Conservation (phyloP, 2,113 vertebrate genomes). For the Varanus salvator region DNA sequence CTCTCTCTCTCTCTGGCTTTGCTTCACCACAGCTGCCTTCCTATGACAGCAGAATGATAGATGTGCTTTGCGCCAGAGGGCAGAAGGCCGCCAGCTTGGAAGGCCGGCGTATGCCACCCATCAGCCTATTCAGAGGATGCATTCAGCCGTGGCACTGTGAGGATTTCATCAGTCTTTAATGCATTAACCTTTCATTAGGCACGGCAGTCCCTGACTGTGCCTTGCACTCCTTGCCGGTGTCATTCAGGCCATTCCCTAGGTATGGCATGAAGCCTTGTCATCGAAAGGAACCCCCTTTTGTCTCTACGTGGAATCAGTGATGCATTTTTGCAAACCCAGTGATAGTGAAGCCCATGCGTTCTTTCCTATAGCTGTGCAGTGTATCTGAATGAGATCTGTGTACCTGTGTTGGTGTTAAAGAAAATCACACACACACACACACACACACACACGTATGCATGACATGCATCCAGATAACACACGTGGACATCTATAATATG, state of each 20-base stretch:
- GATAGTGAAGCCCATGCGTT: not conserved
- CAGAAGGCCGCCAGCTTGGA: not conserved
- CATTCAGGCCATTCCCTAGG: not conserved
- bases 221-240: not conserved
- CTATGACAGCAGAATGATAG: not conserved
- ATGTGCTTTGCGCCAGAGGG: rapidly evolving
- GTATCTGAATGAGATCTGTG: no score
- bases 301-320: not conserved
- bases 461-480: not conserved
- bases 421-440: not conserved
- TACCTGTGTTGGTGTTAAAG: not conserved
- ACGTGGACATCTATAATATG: no score
- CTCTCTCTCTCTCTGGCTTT: slow-evolving; percentile 1
- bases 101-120: not conserved
- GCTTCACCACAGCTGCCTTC: slow-evolving; percentile 15
- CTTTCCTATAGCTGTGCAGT: not conserved
- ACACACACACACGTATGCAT: not conserved
- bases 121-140: slow-evolving; percentile 15
- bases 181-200: slow-evolving; percentile 21
- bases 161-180: slow-evolving; percentile 39
- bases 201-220: not conserved
- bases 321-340: no score
- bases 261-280: rapidly evolving
- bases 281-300: not conserved
- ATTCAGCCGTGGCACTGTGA: not conserved